These are phyloP conservation scores for Baryphthengus martii DNA, from an alignment of 2,113 vertebrate genomes.

Conservation along the genomic window DNA sequence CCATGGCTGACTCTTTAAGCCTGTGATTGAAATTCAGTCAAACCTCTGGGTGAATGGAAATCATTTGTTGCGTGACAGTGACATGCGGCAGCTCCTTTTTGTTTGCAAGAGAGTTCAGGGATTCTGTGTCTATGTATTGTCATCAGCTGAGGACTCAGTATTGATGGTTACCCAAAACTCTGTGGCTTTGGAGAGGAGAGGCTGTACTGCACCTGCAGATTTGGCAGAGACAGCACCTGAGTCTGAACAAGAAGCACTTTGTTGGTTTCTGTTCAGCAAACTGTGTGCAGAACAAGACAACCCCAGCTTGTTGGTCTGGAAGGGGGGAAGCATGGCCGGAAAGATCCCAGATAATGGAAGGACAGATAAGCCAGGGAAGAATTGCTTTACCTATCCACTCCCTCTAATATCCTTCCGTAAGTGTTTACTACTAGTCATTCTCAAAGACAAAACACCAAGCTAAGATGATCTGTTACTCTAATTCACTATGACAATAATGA, in stretches of 20 bases:
- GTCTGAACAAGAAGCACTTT: background rate
- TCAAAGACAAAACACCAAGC: background rate
- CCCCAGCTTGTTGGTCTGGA: background rate
- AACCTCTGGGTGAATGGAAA: conserved; percentile 38
- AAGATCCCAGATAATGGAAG: background rate
- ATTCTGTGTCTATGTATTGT: conserved; percentile 16
- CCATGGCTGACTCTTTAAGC: background rate
- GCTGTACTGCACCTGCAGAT: background rate
- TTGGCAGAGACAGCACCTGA: background rate
- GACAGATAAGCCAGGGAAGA: background rate
- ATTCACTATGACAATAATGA: fast-evolving
- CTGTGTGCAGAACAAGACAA: background rate
- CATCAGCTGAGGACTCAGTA: background rate
- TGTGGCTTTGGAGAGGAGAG: background rate
- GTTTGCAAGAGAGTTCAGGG: conserved; percentile 42
- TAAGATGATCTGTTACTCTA: background rate
- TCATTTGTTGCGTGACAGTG: conserved; percentile 48
- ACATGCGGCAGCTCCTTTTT: background rate
- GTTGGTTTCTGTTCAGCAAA: background rate
- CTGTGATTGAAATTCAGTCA: conserved; percentile 62
- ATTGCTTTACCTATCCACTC: background rate
- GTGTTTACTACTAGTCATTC: background rate
- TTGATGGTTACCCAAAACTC: conserved; percentile 14
- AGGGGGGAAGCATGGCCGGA: background rate
- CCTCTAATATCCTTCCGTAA: background rate